Conservation (phyloP, 1,140 invertebrate genomes). For the Zaprionus gabonicus region DNA sequence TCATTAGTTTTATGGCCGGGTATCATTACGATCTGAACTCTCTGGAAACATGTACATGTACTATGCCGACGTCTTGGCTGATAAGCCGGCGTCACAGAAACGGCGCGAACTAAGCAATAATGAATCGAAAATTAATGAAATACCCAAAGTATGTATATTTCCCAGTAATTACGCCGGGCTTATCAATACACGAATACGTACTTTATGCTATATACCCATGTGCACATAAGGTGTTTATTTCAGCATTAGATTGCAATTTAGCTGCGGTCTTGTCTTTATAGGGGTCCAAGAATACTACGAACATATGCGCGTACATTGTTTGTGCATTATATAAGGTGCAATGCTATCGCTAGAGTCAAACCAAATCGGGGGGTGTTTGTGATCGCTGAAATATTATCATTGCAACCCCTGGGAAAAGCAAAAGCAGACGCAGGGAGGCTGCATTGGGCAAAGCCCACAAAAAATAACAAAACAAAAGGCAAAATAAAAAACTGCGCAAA, state of each 20-base stretch:
- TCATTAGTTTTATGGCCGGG: constrained; percentile 67
- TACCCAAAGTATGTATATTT: constrained; percentile 55
- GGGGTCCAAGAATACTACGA: constrained; percentile 10
- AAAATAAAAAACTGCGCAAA: constrained; percentile 28
- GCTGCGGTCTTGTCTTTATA: not conserved
- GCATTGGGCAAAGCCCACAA: constrained; percentile 20
- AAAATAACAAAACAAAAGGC: constrained; percentile 15
- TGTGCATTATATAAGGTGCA: constrained; percentile 8
- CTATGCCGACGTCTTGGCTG: constrained; percentile 41
- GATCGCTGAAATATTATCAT: constrained; percentile 1
- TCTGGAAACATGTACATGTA: constrained; percentile 18
- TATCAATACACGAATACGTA: constrained; percentile 35
- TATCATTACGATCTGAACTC: constrained; percentile 55
- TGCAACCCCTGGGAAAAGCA: not conserved
- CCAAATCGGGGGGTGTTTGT: constrained; percentile 28
- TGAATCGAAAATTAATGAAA: constrained; percentile 76
- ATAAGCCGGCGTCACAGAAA: constrained; percentile 53
- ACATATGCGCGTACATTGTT: constrained; percentile 6
- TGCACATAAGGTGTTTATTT: constrained; percentile 15
- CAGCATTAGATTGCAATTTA: constrained; percentile 3
- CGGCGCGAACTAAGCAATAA: constrained; percentile 61
- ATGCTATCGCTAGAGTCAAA: constrained; percentile 28
- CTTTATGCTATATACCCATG: not conserved
- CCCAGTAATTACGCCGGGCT: constrained; percentile 10
- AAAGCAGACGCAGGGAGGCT: not conserved